These are phyloP conservation scores for Oreochromis aureus DNA, from an alignment of 2,113 vertebrate species.

Conservation along the genomic window DNA sequence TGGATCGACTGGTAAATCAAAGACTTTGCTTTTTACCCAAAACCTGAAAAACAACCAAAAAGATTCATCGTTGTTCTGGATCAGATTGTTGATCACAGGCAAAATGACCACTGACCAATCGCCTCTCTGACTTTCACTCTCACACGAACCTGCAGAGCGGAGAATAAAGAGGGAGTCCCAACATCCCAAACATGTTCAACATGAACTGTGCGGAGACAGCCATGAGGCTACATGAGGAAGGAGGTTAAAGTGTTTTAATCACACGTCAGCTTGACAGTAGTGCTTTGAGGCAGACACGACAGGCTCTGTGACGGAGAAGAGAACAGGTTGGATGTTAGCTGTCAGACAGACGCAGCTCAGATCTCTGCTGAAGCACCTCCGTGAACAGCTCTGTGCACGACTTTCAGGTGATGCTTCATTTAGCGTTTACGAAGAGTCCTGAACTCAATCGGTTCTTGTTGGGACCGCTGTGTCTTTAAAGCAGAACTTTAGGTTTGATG, in stretches of 20 bases:
- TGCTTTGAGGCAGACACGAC: constrained; percentile 57
- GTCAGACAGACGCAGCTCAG: constrained; percentile 61
- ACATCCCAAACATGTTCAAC: not conserved
- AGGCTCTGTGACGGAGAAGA: constrained; percentile 44
- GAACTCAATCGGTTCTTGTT: not conserved
- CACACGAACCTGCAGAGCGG: not conserved
- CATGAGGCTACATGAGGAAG: not conserved
- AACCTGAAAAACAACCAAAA: not conserved
- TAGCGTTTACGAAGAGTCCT: not conserved
- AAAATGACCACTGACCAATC: not conserved
- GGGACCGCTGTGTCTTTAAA: not conserved
- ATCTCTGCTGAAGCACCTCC: not conserved
- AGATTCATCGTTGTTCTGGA: not conserved
- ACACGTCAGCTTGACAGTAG: constrained; percentile 62
- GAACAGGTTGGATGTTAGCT: constrained; percentile 60
- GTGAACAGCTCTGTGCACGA: not conserved
- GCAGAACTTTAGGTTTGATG: not conserved
- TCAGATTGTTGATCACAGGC: not conserved
- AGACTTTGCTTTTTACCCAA: not conserved
- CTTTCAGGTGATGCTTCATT: not conserved
- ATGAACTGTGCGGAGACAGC: not conserved
- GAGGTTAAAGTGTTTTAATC: constrained; percentile 27
- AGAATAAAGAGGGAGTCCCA: not conserved
- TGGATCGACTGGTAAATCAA: not conserved
- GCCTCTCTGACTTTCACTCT: not conserved